Percentiles rank a stretch among this genome's conserved stretches.
Conservation (phyloP, 2,888 invertebrate species). For the Oeneis ivallda region DNA sequence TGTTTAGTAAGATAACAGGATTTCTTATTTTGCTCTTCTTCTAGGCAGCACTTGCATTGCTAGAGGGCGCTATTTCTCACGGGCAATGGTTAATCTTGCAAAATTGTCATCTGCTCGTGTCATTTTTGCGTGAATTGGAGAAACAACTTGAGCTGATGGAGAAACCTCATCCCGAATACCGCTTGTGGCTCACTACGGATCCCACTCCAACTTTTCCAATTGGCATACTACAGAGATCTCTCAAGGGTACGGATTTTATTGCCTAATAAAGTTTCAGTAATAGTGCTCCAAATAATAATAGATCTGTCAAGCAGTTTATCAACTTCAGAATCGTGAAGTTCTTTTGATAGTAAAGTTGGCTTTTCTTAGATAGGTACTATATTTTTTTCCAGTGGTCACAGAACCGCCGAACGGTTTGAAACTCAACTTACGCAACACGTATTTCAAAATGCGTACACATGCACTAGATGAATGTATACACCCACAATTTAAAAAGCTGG, state of each 20-base stretch:
- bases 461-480: slow-evolving; percentile 88
- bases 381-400: slow-evolving; percentile 86
- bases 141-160: slow-evolving; percentile 90
- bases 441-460: slow-evolving; percentile 90
- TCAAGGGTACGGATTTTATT: slow-evolving; percentile 83
- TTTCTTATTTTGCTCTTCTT: neutral
- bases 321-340: no score
- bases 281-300: neutral
- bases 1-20: no score
- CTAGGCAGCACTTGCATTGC: slow-evolving; percentile 85
- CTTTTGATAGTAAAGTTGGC: no score
- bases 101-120: slow-evolving; percentile 93
- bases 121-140: slow-evolving; percentile 90
- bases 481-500: slow-evolving; percentile 88
- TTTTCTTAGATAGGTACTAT: no score
- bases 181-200: slow-evolving; percentile 96
- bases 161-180: slow-evolving; percentile 94
- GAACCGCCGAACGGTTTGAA: slow-evolving; percentile 96
- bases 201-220: slow-evolving; percentile 93
- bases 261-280: neutral
- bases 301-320: neutral
- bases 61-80: slow-evolving; percentile 86
- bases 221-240: slow-evolving; percentile 91
- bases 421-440: slow-evolving; percentile 93
- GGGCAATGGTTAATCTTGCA: slow-evolving; percentile 97